Percentiles rank a stretch among this genome's conserved stretches.
These are phyloP conservation scores for Salpingus planirostris DNA, from an alignment of 2,888 invertebrate species.

Conservation along the genomic window DNA sequence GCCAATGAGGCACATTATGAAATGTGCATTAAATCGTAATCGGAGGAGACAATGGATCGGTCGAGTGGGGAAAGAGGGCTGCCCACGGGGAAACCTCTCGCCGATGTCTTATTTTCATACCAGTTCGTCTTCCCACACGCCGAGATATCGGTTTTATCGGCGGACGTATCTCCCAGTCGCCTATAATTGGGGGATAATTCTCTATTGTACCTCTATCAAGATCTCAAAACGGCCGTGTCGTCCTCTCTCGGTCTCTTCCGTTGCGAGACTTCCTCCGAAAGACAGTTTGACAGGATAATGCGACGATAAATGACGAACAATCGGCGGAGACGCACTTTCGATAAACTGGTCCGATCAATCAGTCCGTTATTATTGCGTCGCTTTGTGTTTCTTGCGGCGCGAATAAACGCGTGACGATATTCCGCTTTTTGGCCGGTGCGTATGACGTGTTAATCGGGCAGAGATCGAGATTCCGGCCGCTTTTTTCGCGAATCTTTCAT, in stretches of 20 bases:
- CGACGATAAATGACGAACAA: conserved; percentile 18
- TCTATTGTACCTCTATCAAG: conserved; percentile 20
- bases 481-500: no score
- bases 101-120: conserved; percentile 23
- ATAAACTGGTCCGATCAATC: conserved; percentile 28
- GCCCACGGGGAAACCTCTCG: no score
- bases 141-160: conserved; percentile 26
- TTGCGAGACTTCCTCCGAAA: neutral
- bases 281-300: neutral
- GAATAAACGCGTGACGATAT: conserved; percentile 26
- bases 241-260: no score
- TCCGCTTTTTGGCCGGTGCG: conserved; percentile 21
- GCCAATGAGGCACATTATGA: no score
- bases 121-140: conserved; percentile 27
- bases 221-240: no score
- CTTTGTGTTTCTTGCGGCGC: conserved; percentile 18
- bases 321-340: conserved; percentile 20
- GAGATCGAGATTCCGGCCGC: no score
- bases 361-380: conserved; percentile 18
- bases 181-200: conserved; percentile 36
- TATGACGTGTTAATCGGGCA: conserved; percentile 24
- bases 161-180: conserved; percentile 28
- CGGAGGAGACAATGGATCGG: no score
- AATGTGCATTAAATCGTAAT: no score
- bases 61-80: no score